These are phyloP conservation scores for Panulirus ornatus DNA, from an alignment of 1,140 invertebrate genomes.

Conservation along the genomic window DNA sequence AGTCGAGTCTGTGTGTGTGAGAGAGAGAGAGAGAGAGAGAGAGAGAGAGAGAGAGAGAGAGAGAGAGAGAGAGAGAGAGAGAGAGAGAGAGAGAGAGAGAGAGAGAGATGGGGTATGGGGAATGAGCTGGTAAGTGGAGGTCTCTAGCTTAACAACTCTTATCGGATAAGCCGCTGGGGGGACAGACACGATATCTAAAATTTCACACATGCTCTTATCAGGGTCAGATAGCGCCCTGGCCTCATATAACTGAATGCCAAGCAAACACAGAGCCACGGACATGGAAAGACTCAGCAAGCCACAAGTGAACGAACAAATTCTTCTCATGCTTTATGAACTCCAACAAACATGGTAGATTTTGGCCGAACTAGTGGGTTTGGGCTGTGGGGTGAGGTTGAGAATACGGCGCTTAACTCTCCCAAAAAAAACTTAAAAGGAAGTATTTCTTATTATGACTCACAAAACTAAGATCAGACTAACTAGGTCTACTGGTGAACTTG, in stretches of 20 bases:
- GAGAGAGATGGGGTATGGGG: background rate
- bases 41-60: constrained; percentile 8
- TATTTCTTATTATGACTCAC: too few relatives aligned
- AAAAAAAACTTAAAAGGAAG: too few relatives aligned
- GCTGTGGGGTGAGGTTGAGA: too few relatives aligned
- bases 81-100: constrained; percentile 5
- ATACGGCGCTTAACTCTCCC: too few relatives aligned
- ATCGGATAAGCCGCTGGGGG: background rate
- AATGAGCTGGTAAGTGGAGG: background rate
- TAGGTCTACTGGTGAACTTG: too few relatives aligned
- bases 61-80: background rate
- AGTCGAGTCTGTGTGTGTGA: too few relatives aligned
- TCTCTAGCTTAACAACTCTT: background rate
- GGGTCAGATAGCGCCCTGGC: background rate
- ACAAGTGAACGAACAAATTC: too few relatives aligned
- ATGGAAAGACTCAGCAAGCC: background rate
- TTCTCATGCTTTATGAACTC: too few relatives aligned
- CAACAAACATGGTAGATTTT: too few relatives aligned
- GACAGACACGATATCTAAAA: background rate
- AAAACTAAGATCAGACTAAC: too few relatives aligned
- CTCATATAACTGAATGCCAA: background rate
- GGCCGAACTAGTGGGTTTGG: too few relatives aligned
- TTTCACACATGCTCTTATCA: background rate
- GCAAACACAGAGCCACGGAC: background rate
- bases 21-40: background rate